Conservation (phyloP, 2,797 vertebrate species). For the Erethizon dorsatum region DNA sequence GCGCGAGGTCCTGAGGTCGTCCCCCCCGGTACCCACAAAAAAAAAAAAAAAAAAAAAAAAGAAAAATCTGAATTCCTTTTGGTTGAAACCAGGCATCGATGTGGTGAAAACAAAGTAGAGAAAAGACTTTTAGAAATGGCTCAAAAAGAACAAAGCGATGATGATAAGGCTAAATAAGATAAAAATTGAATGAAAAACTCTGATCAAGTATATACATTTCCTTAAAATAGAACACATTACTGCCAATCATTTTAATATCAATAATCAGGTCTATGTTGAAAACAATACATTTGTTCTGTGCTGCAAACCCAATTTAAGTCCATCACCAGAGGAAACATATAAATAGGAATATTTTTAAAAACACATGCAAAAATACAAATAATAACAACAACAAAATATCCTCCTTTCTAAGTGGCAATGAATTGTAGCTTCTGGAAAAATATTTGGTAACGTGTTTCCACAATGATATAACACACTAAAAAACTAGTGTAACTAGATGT, state of each 20-base stretch:
- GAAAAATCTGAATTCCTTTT: slow-evolving; percentile 60
- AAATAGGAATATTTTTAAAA: not conserved
- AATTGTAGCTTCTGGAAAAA: slow-evolving; percentile 8
- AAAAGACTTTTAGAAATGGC: not conserved
- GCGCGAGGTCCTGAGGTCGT: no score
- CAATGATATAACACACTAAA: not conserved
- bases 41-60: no score
- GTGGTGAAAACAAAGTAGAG: not conserved
- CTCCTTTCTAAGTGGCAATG: not conserved
- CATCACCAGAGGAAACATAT: not conserved
- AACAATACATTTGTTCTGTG: not conserved
- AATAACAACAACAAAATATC: not conserved
- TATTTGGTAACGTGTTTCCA: not conserved
- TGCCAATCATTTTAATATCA: not conserved
- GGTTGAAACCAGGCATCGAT: not conserved
- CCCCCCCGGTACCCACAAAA: no score
- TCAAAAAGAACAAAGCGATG: not conserved
- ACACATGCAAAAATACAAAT: not conserved
- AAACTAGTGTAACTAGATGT: not conserved
- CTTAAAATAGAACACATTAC: not conserved
- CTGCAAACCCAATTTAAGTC: not conserved
- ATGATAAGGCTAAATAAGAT: not conserved
- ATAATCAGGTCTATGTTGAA: not conserved
- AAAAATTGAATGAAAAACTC: not conserved
- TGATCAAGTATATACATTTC: not conserved